Evolutionary conservation across 2,888 invertebrate genomes (phyloP).

Genomic region (Xestia sexstrigata): DNA sequence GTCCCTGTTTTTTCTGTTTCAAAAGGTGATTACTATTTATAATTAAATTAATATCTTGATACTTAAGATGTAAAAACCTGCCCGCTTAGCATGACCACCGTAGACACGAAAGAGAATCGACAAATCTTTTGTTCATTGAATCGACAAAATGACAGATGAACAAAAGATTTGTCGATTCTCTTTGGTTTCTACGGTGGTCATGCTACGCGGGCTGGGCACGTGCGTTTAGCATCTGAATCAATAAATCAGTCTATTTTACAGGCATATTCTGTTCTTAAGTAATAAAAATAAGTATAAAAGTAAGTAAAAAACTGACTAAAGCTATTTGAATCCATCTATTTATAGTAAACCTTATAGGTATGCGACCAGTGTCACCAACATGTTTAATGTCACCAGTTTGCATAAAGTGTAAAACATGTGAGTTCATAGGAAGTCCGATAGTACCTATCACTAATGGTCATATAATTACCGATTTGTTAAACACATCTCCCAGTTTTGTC

Average conservation of each 20-base stretch:
- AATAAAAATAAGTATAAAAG: slow-evolving; percentile 31
- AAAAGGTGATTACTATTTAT: neutral
- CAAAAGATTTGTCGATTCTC: no score
- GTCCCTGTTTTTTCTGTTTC: slow-evolving; percentile 20
- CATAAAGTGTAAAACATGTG: slow-evolving; percentile 45
- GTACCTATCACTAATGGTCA: slow-evolving; percentile 10
- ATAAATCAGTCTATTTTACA: slow-evolving; percentile 42
- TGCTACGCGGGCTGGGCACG: no score
- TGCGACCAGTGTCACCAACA: slow-evolving; percentile 26
- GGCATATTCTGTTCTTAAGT: slow-evolving; percentile 25
- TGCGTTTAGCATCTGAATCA: slow-evolving; percentile 16
- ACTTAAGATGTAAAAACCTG: slow-evolving; percentile 1
- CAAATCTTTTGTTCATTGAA: no score
- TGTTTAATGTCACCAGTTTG: slow-evolving; percentile 47
- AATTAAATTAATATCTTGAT: neutral
- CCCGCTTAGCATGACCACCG: no score
- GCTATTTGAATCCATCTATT: slow-evolving; percentile 54
- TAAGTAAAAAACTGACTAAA: slow-evolving; percentile 38
- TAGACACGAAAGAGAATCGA: no score
- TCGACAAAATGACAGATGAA: no score
- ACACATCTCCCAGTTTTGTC: slow-evolving; percentile 8
- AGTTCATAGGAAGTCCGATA: slow-evolving; percentile 14
- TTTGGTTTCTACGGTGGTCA: no score
- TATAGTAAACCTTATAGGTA: slow-evolving; percentile 51
- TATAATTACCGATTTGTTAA: slow-evolving; percentile 3